Conservation (phyloP, 2,797 vertebrate genomes). For the Spizella passerina region DNA sequence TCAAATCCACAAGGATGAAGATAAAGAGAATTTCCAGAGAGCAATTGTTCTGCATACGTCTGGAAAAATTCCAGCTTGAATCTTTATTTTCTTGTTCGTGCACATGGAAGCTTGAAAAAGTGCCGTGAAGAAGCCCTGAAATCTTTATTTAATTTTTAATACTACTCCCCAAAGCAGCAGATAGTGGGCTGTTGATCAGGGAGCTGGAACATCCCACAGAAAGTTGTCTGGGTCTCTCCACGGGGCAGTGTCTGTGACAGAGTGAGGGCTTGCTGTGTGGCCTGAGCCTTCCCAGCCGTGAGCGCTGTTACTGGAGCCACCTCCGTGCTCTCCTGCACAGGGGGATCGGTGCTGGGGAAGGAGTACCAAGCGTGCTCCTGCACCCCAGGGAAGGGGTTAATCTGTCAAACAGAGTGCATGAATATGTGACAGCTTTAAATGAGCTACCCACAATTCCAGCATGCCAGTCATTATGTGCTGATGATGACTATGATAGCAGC, state of each 20-base stretch:
- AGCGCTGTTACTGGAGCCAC: accelerated
- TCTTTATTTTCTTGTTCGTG: neutral
- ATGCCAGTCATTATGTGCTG: constrained; percentile 21
- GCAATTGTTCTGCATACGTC: neutral
- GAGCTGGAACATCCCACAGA: neutral
- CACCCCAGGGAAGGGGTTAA: neutral
- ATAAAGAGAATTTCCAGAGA: neutral
- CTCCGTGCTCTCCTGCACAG: neutral
- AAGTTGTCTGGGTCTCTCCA: neutral
- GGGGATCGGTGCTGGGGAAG: neutral
- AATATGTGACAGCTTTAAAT: neutral
- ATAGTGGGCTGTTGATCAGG: neutral
- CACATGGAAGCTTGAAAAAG: neutral
- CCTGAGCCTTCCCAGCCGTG: neutral
- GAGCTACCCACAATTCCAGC: constrained; percentile 14
- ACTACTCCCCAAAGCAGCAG: neutral
- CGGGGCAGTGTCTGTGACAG: neutral
- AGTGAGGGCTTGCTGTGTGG: neutral
- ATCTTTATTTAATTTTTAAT: neutral
- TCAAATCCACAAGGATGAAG: neutral
- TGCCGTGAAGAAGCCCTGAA: neutral
- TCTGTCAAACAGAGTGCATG: neutral
- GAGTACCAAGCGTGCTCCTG: neutral
- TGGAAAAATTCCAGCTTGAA: neutral
- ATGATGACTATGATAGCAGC: constrained; percentile 12